phyloP scores from a whole-genome alignment of 2,888 invertebrate genomes.

The Hypselothyrea guttata region DNA sequence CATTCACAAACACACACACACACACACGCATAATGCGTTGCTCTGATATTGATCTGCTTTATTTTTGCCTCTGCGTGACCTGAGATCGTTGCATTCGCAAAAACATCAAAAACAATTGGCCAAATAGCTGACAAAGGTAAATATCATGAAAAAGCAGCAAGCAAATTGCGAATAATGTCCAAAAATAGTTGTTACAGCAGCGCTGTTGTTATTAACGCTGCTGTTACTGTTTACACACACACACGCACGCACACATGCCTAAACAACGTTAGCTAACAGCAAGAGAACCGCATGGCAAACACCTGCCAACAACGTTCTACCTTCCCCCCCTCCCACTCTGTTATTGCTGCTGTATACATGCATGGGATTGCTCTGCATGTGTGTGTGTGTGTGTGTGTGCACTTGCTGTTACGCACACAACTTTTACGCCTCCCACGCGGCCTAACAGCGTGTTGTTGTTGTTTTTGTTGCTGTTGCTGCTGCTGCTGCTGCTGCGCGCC shows the following conservation, averaged over 20 bases:
- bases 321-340: background rate
- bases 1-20: background rate
- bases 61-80: constrained; percentile 52
- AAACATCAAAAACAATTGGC: constrained; percentile 8
- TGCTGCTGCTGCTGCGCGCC: constrained; percentile 45
- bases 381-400: constrained; percentile 30
- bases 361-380: constrained; percentile 6
- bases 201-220: constrained; percentile 27
- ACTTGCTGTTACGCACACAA: constrained; percentile 67
- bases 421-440: constrained; percentile 64
- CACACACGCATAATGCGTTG: background rate
- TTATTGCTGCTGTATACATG: constrained; percentile 18
- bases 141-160: constrained; percentile 28
- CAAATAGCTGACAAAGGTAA: constrained; percentile 19
- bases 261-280: constrained; percentile 29
- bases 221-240: constrained; percentile 31
- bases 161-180: constrained; percentile 34
- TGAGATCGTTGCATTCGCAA: constrained; percentile 50
- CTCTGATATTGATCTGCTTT: background rate
- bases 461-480: constrained; percentile 18
- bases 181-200: constrained; percentile 50
- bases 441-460: constrained; percentile 27
- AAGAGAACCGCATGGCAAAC: constrained; percentile 62
- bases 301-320: constrained; percentile 42
- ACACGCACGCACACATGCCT: constrained; percentile 11